A percentile compares a stretch with the other conserved stretches of the same genome.
Conservation (phyloP, 2,888 invertebrate genomes). For the Agyllia agylla region DNA sequence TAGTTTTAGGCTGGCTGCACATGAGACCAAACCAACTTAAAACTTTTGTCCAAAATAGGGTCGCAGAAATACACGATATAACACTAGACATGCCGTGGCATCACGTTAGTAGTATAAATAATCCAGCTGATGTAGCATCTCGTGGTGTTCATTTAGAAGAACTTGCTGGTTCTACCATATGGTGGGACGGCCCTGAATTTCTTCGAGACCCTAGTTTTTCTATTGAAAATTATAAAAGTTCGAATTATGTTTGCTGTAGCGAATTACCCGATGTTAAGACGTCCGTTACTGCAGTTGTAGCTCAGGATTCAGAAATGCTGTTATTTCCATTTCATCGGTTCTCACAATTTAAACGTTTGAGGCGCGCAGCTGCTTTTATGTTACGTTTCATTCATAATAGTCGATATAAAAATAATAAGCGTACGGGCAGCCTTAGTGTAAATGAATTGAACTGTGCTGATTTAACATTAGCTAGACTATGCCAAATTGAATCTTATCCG, state of each 20-base stretch:
- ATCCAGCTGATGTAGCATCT: constrained; percentile 15
- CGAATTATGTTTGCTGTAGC: neutral
- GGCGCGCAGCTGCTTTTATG: constrained; percentile 25
- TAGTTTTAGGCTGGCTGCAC: constrained; percentile 67
- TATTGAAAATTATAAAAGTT: neutral
- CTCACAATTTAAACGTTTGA: constrained; percentile 3
- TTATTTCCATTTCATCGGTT: neutral
- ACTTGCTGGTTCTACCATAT: neutral
- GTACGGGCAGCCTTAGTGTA: neutral
- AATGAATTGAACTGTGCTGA: neutral
- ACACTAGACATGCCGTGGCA: constrained; percentile 42
- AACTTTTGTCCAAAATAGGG: constrained; percentile 68
- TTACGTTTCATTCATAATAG: constrained; percentile 33
- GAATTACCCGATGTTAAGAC: constrained; percentile 7
- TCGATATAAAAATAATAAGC: constrained; percentile 8
- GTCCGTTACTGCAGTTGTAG: neutral
- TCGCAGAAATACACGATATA: constrained; percentile 50
- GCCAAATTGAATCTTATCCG: constrained; percentile 11
- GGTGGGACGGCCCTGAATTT: constrained; percentile 42
- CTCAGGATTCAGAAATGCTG: neutral
- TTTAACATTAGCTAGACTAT: neutral
- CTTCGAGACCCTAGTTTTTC: neutral
- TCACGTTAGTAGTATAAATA: constrained; percentile 63
- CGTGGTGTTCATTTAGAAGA: neutral
- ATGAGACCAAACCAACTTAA: constrained; percentile 64